Percentiles rank a stretch among this genome's conserved stretches.
phyloP scores from a whole-genome alignment of 2,888 invertebrate genomes.

The Lithophane socia region DNA sequence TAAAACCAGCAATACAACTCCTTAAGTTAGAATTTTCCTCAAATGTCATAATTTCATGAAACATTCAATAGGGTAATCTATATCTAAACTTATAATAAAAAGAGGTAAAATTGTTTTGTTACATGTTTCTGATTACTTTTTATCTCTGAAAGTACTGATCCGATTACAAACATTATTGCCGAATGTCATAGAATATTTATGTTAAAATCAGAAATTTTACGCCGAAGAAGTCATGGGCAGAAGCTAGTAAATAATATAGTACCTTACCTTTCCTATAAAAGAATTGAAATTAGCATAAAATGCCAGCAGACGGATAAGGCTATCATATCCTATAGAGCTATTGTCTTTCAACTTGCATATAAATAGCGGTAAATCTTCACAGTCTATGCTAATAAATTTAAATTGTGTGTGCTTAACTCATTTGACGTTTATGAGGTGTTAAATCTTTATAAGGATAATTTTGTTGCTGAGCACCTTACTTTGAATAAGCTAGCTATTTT shows the following conservation, averaged over 20 bases:
- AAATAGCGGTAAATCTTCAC: slow-evolving; percentile 51
- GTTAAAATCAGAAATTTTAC: too few relatives aligned
- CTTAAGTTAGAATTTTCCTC: too few relatives aligned
- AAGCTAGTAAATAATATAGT: neutral
- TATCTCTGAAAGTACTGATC: neutral
- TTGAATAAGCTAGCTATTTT: neutral
- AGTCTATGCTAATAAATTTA: slow-evolving; percentile 17
- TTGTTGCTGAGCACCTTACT: neutral
- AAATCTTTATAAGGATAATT: slow-evolving; percentile 9
- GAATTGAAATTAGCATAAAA: slow-evolving; percentile 38
- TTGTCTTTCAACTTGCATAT: slow-evolving; percentile 45
- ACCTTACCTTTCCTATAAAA: neutral
- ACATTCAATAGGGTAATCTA: too few relatives aligned
- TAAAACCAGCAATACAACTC: too few relatives aligned
- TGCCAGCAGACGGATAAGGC: slow-evolving; percentile 48
- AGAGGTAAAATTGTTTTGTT: too few relatives aligned
- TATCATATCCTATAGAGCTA: slow-evolving; percentile 57
- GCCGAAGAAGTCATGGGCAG: neutral
- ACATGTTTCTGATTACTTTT: neutral
- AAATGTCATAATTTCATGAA: too few relatives aligned
- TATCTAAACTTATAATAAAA: neutral
- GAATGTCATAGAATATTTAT: too few relatives aligned
- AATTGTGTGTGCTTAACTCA: slow-evolving; percentile 14
- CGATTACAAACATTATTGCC: neutral
- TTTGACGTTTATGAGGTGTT: slow-evolving; percentile 28